These are phyloP conservation scores for Barnardius zonarius DNA, from an alignment of 2,113 vertebrate genomes.

Conservation along the genomic window DNA sequence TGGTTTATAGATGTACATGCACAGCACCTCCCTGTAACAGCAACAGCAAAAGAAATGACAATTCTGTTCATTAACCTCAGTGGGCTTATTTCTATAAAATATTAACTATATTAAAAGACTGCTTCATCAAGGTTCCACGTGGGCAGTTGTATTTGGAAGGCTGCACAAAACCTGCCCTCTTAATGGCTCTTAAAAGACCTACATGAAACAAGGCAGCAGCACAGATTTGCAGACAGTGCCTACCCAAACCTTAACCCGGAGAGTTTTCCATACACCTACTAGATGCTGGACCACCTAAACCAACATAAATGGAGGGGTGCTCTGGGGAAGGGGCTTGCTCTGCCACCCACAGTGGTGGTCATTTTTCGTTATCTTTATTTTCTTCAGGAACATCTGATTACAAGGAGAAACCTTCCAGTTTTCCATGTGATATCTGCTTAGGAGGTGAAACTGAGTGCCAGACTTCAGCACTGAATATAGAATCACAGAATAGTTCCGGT, in stretches of 20 bases:
- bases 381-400: neutral
- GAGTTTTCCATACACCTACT: accelerated
- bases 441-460: neutral
- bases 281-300: neutral
- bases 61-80: neutral
- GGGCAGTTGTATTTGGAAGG: neutral
- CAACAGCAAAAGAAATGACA: neutral
- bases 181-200: neutral
- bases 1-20: accelerated
- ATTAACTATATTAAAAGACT: neutral
- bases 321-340: neutral
- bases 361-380: neutral
- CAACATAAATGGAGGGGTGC: accelerated
- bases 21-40: neutral
- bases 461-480: neutral
- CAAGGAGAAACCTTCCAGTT: neutral
- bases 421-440: neutral
- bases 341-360: accelerated
- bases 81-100: neutral
- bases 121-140: accelerated
- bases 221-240: neutral
- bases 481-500: no score
- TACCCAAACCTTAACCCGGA: neutral
- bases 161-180: accelerated
- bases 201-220: neutral